phyloP scores from a whole-genome alignment of 2,888 invertebrate genomes.

The Ectemnius continuus region DNA sequence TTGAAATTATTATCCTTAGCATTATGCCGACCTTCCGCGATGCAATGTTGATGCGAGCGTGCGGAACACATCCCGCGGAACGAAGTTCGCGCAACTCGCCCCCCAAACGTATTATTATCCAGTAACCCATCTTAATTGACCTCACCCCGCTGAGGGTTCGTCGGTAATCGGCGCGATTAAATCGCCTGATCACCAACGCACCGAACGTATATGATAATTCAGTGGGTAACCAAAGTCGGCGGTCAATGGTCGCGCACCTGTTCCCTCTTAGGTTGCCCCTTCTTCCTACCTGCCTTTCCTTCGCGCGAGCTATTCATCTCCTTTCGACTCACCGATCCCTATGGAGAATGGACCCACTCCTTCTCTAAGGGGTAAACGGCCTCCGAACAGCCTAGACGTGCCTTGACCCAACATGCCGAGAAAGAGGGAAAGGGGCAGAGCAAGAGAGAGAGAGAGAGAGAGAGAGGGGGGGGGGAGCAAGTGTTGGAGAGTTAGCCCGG shows the following conservation, averaged over 20 bases:
- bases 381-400: conserved; percentile 75
- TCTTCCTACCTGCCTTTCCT: conserved; percentile 5
- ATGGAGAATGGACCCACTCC: no score
- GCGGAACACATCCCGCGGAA: conserved; percentile 12
- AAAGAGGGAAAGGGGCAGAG: conserved; percentile 35
- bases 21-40: no score
- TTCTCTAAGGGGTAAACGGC: conserved; percentile 72
- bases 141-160: conserved; percentile 53
- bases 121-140: conserved; percentile 63
- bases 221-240: conserved; percentile 66
- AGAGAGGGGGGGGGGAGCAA: conserved; percentile 29
- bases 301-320: conserved; percentile 27
- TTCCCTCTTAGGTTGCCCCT: conserved; percentile 66
- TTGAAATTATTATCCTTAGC: no score
- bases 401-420: conserved; percentile 66
- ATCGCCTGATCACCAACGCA: conserved; percentile 59
- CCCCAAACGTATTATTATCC: conserved; percentile 60
- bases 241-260: conserved; percentile 73
- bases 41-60: conserved; percentile 16
- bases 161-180: conserved; percentile 60
- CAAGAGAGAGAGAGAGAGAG: conserved; percentile 36
- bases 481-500: conserved; percentile 47
- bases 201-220: conserved; percentile 69
- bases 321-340: conserved; percentile 19
- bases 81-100: conserved; percentile 42